These are phyloP conservation scores for Leucoma salicis DNA, from an alignment of 2,888 invertebrate species.

Conservation along the genomic window DNA sequence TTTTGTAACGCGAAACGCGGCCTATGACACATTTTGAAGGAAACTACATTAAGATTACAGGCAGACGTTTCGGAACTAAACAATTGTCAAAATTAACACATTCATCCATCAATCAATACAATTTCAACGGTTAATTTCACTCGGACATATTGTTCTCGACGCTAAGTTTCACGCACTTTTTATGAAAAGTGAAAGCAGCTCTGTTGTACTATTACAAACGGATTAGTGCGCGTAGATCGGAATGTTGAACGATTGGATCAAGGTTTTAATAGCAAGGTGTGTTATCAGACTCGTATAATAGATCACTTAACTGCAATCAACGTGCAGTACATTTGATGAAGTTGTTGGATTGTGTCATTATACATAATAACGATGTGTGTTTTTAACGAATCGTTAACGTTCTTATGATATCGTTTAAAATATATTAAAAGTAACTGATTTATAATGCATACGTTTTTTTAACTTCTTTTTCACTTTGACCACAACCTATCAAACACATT, in stretches of 20 bases:
- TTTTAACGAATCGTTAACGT: too few species aligned
- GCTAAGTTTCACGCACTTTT: slow-evolving; percentile 30
- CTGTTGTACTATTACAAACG: slow-evolving; percentile 19
- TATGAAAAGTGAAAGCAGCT: slow-evolving; percentile 37
- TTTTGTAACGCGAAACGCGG: too few species aligned
- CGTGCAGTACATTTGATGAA: not conserved
- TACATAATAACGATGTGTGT: too few species aligned
- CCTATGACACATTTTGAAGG: too few species aligned
- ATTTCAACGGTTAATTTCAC: slow-evolving; percentile 3
- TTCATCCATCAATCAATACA: slow-evolving; percentile 6
- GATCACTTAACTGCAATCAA: slow-evolving; percentile 7
- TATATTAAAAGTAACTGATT: too few species aligned
- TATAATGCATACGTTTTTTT: too few species aligned
- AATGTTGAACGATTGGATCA: slow-evolving; percentile 31
- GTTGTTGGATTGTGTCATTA: too few species aligned
- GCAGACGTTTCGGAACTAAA: too few species aligned
- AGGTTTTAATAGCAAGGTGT: slow-evolving; percentile 24
- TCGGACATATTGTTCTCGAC: slow-evolving; percentile 14
- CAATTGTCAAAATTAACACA: slow-evolving; percentile 1
- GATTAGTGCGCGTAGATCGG: slow-evolving; percentile 27
- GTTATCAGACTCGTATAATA: slow-evolving; percentile 7
- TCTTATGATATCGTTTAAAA: too few species aligned
- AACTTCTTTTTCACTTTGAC: too few species aligned
- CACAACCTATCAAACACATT: too few species aligned
- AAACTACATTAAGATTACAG: too few species aligned